A percentile compares a stretch with the other conserved stretches of the same genome.
phyloP scores from a whole-genome alignment of 1,140 invertebrate genomes.

The Homarus americanus region DNA sequence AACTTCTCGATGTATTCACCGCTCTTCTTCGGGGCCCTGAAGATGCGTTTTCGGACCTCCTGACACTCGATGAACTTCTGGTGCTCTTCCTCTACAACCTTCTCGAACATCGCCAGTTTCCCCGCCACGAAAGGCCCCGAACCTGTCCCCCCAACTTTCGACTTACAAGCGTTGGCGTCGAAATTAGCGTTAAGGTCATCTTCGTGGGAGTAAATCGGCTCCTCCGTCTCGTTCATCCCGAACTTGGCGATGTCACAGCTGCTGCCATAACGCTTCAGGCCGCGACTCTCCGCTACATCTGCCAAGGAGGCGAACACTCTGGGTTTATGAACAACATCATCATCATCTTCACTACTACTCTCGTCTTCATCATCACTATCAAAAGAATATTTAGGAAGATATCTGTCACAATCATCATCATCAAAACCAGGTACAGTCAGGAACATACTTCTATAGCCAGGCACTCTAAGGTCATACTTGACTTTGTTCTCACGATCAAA shows the following conservation, averaged over 20 bases:
- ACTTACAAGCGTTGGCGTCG: conserved; percentile 27
- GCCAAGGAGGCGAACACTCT: conserved; percentile 58
- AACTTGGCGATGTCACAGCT: conserved; percentile 72
- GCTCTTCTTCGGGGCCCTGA: conserved; percentile 45
- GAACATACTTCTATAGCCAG: conserved; percentile 72
- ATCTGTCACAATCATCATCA: conserved; percentile 59
- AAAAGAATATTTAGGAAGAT: conserved; percentile 61
- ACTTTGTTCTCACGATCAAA: conserved; percentile 59
- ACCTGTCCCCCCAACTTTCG: conserved; percentile 50
- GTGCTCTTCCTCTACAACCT: conserved; percentile 70
- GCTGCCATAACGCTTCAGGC: conserved; percentile 70
- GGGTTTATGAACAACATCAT: conserved; percentile 66
- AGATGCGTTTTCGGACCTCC: conserved; percentile 57
- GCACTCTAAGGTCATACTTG: conserved; percentile 65
- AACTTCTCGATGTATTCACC: conserved; percentile 71
- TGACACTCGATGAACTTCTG: conserved; percentile 63
- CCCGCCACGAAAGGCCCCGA: conserved; percentile 65
- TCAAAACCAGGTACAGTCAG: conserved; percentile 73
- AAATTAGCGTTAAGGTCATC: conserved; percentile 37
- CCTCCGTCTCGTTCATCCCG: background rate
- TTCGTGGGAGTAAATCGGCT: conserved; percentile 21
- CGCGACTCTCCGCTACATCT: conserved; percentile 57
- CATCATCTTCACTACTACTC: conserved; percentile 69
- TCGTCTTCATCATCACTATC: conserved; percentile 55
- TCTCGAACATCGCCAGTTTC: conserved; percentile 71